phyloP scores from a whole-genome alignment of 2,888 invertebrate species.

The Eupeodes latifasciatus region DNA sequence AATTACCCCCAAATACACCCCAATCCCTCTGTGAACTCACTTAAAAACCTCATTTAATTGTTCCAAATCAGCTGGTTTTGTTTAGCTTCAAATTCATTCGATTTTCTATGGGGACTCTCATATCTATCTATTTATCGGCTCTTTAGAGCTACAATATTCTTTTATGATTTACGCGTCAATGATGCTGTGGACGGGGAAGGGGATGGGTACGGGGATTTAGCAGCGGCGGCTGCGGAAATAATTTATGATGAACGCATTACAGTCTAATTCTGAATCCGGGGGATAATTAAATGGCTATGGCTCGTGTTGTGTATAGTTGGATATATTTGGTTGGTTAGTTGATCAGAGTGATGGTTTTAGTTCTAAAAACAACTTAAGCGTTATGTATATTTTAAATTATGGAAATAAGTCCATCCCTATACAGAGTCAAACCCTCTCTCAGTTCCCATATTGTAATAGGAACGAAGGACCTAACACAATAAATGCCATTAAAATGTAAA shows the following conservation, averaged over 20 bases:
- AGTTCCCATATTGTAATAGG: not conserved
- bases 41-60: slow-evolving; percentile 22
- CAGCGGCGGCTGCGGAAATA: slow-evolving; percentile 9
- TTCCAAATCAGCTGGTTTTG: slow-evolving; percentile 13
- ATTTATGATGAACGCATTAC: slow-evolving; percentile 67
- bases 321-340: not conserved
- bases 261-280: slow-evolving; percentile 57
- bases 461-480: not conserved
- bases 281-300: slow-evolving; percentile 67
- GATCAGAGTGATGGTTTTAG: not conserved
- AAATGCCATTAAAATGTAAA: slow-evolving; percentile 68
- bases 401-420: slow-evolving; percentile 24
- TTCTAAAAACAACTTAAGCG: slow-evolving; percentile 43
- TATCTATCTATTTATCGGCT: not conserved
- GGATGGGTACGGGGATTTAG: not conserved
- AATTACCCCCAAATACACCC: not conserved
- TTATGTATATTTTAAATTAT: slow-evolving; percentile 50
- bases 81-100: slow-evolving; percentile 21
- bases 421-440: not conserved
- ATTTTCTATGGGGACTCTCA: not conserved
- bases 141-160: not conserved
- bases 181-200: not conserved
- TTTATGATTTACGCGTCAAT: slow-evolving; percentile 14
- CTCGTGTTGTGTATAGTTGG: not conserved
- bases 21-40: not conserved